Conservation (phyloP, 2,113 vertebrate genomes). For the Protobothrops flavoviridis region DNA sequence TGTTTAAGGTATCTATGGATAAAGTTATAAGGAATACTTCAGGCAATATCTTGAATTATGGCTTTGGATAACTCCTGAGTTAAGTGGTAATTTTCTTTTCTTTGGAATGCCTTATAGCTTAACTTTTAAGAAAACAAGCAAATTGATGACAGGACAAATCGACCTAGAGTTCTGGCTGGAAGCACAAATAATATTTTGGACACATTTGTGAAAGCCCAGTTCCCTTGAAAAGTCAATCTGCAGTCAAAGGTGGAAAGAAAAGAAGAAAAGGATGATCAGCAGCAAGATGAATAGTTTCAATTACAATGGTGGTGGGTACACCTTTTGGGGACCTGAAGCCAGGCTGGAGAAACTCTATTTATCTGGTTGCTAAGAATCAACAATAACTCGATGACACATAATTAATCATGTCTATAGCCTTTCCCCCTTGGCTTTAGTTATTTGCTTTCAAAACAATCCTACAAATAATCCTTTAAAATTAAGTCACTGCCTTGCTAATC, state of each 20-base stretch:
- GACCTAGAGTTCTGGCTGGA: background rate
- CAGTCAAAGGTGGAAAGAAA: background rate
- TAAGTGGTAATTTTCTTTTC: too few relatives aligned
- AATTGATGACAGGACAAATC: background rate
- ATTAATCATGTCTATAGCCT: background rate
- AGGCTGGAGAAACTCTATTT: background rate
- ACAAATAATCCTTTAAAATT: background rate
- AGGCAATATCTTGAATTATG: too few relatives aligned
- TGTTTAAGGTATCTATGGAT: too few relatives aligned
- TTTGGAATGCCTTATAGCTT: too few relatives aligned
- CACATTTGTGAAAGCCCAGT: background rate
- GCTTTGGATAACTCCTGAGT: too few relatives aligned
- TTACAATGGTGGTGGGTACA: background rate
- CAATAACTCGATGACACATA: background rate
- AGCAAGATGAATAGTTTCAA: background rate
- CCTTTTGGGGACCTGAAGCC: background rate
- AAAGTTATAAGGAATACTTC: too few relatives aligned
- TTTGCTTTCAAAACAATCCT: conserved; percentile 4
- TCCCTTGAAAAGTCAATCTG: background rate
- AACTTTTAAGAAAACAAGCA: background rate
- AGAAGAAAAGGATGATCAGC: background rate
- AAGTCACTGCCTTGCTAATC: background rate
- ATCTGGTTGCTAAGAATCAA: background rate
- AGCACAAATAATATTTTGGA: background rate
- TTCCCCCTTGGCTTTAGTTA: background rate